phyloP scores from a whole-genome alignment of 2,797 vertebrate genomes.

The Potorous gilbertii region DNA sequence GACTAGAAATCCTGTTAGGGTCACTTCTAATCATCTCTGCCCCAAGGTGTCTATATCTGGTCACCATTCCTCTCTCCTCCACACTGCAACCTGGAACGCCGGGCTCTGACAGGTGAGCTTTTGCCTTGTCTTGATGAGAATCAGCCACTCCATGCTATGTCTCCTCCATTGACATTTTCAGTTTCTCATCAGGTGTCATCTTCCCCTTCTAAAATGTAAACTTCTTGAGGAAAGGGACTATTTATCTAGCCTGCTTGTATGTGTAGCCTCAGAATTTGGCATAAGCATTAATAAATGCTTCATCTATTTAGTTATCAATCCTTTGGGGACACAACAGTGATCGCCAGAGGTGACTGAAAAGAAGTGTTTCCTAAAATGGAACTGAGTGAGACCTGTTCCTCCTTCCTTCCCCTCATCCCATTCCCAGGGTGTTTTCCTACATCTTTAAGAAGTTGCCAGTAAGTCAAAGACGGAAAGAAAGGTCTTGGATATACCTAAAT shows the following conservation, averaged over 20 bases:
- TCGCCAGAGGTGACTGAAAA: neutral
- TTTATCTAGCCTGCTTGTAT: neutral
- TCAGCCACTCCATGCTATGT: neutral
- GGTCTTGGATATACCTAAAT: neutral
- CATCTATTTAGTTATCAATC: neutral
- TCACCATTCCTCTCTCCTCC: neutral
- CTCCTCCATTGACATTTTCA: neutral
- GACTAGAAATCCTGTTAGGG: neutral
- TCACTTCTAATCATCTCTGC: neutral
- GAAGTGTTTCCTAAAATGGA: neutral
- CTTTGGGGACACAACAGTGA: neutral
- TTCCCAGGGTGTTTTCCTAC: neutral
- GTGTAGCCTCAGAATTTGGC: neutral
- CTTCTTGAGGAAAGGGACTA: neutral
- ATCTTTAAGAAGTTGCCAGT: neutral
- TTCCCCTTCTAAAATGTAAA: neutral
- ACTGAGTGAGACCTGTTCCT: neutral
- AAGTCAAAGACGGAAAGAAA: neutral
- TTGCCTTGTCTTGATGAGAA: neutral
- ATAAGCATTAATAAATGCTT: neutral
- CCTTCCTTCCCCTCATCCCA: neutral
- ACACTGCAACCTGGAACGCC: neutral
- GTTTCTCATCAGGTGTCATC: neutral
- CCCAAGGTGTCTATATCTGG: neutral
- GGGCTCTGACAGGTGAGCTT: neutral